Evolutionary conservation across 2,888 invertebrate species (phyloP).

Genomic region (Lomographa bimaculata): DNA sequence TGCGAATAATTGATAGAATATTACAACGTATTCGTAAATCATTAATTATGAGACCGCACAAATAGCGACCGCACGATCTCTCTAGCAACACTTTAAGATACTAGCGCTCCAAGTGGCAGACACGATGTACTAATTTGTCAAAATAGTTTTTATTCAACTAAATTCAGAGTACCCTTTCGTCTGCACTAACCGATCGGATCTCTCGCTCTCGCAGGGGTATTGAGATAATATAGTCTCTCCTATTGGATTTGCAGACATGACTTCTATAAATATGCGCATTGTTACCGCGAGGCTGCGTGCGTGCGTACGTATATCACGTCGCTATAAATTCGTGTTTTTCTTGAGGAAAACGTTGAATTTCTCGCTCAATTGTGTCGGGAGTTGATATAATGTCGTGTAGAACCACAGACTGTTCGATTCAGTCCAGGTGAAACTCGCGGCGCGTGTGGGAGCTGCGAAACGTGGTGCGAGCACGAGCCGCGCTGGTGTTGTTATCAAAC

Average conservation of each 20-base stretch:
- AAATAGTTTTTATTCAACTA: slow-evolving; percentile 69
- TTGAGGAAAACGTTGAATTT: slow-evolving; percentile 48
- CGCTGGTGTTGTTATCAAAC: slow-evolving; percentile 70
- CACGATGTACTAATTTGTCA: slow-evolving; percentile 75
- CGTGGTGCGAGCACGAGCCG: slow-evolving; percentile 53
- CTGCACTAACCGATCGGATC: slow-evolving; percentile 36
- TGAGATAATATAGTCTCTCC: slow-evolving; percentile 20
- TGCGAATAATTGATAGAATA: too few species aligned
- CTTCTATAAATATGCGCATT: slow-evolving; percentile 38
- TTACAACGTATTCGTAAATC: too few species aligned
- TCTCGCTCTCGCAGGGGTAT: slow-evolving; percentile 50
- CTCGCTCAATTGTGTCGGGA: slow-evolving; percentile 35
- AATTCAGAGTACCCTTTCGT: slow-evolving; percentile 37
- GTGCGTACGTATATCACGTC: slow-evolving; percentile 61
- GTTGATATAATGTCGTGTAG: slow-evolving; percentile 60
- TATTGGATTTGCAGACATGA: slow-evolving; percentile 45
- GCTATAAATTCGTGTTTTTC: slow-evolving; percentile 66
- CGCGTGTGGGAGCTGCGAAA: slow-evolving; percentile 44
- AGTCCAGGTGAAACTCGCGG: slow-evolving; percentile 62
- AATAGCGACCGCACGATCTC: too few species aligned
- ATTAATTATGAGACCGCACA: too few species aligned
- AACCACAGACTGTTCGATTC: slow-evolving; percentile 48
- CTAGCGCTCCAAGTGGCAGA: slow-evolving; percentile 73
- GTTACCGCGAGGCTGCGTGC: slow-evolving; percentile 73
- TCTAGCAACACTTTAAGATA: too few species aligned